Conservation (phyloP, 2,797 vertebrate genomes). For the Tympanoctomys barrerae region DNA sequence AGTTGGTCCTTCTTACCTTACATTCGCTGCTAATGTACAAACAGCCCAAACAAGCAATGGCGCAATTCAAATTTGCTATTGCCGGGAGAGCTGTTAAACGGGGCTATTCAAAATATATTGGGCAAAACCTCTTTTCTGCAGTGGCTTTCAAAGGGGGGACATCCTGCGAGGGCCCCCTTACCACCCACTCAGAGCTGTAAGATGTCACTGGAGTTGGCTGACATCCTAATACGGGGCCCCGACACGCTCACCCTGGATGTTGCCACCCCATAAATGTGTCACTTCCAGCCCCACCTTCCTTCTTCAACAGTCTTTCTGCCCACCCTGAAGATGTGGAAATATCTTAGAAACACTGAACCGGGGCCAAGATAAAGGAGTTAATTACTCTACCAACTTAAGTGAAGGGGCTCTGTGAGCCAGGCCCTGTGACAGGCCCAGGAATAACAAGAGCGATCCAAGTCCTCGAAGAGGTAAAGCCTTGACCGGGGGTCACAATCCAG, state of each 20-base stretch:
- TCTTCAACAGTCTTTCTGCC: conserved; percentile 79
- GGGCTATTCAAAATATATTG: conserved; percentile 80
- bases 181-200: conserved; percentile 75
- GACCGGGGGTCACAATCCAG: neutral
- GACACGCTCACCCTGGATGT: conserved; percentile 78
- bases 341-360: conserved; percentile 65
- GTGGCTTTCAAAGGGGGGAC: conserved; percentile 71
- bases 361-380: conserved; percentile 66
- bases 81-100: conserved; percentile 82
- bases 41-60: conserved; percentile 80
- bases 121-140: conserved; percentile 79
- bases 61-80: conserved; percentile 72
- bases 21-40: conserved; percentile 79
- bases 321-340: conserved; percentile 69
- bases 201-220: conserved; percentile 78
- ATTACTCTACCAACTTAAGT: neutral
- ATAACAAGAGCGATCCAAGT: neutral
- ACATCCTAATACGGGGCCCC: conserved; percentile 81
- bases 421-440: neutral
- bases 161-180: conserved; percentile 67
- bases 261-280: conserved; percentile 88
- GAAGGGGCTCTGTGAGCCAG: neutral
- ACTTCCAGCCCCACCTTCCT: conserved; percentile 71
- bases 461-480: conserved; percentile 11
- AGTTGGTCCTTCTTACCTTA: neutral